Percentiles rank a stretch among this genome's conserved stretches.
phyloP scores from a whole-genome alignment of 2,888 invertebrate species.

The Nycteola revayana region DNA sequence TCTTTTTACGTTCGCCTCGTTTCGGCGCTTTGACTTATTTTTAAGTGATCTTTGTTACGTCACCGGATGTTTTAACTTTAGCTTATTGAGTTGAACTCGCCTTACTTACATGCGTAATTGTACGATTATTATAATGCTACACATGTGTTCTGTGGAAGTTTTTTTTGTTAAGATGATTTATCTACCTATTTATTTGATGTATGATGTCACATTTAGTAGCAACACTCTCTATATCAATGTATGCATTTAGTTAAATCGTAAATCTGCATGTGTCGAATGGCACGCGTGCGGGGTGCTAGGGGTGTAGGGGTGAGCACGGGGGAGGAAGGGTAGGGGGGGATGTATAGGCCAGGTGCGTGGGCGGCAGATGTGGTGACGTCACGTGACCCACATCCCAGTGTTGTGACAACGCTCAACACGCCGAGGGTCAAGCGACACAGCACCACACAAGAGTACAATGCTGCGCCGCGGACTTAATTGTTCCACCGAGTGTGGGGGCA shows the following conservation, averaged over 20 bases:
- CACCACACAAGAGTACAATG: too few relatives aligned
- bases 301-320: conserved; percentile 11
- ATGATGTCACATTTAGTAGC: too few relatives aligned
- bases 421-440: not conserved
- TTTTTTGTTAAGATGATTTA: too few relatives aligned
- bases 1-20: conserved; percentile 19
- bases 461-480: too few relatives aligned
- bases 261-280: conserved; percentile 60
- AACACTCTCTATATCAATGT: conserved; percentile 7
- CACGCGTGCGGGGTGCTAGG: conserved; percentile 17
- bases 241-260: conserved; percentile 32
- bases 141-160: too few relatives aligned
- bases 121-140: too few relatives aligned
- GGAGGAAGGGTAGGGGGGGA: conserved; percentile 14
- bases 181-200: too few relatives aligned
- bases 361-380: conserved; percentile 60
- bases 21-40: conserved; percentile 7
- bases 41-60: not conserved
- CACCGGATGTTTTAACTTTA: not conserved
- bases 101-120: too few relatives aligned
- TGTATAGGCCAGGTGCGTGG: conserved; percentile 68
- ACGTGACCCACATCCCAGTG: conserved; percentile 55
- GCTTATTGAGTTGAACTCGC: too few relatives aligned
- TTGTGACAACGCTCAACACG: conserved; percentile 9
- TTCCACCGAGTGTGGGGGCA: too few relatives aligned